Conservation (phyloP, 2,797 vertebrate genomes). For the Anolis apletophallus region DNA sequence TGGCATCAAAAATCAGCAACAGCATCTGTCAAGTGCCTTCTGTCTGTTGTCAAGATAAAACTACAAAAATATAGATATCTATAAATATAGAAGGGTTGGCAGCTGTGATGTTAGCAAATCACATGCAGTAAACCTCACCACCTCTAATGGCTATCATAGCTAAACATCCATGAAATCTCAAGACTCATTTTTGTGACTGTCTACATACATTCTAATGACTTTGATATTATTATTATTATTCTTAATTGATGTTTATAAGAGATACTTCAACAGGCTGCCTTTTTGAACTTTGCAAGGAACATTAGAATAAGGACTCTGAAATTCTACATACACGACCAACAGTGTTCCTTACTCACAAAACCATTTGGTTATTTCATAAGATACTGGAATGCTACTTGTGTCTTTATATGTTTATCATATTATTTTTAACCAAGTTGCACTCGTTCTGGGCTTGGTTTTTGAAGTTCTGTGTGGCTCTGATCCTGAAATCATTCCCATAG, state of each 20-base stretch:
- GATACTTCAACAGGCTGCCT: not conserved
- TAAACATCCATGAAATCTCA: not conserved
- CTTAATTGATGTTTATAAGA: not conserved
- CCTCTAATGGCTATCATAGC: not conserved
- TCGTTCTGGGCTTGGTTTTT: not conserved
- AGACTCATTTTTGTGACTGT: slow-evolving; percentile 13
- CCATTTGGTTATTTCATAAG: not conserved
- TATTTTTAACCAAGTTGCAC: not conserved
- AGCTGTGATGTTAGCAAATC: not conserved
- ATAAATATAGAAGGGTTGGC: not conserved
- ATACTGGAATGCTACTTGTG: accelerated
- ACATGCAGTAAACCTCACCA: not conserved
- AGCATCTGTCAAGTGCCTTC: not conserved
- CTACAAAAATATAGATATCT: not conserved
- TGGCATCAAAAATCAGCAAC: not conserved
- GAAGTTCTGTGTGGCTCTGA: not conserved
- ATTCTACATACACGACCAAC: not conserved
- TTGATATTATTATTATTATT: not conserved
- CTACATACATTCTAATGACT: not conserved
- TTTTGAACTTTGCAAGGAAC: not conserved
- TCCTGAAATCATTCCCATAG: not conserved
- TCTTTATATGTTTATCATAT: not conserved
- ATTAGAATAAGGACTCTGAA: not conserved
- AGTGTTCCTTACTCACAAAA: too few species aligned
- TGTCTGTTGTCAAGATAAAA: not conserved